Percentiles rank a stretch among this genome's conserved stretches.
These are phyloP conservation scores for Anguilla rostrata DNA, from an alignment of 2,113 vertebrate genomes.

Conservation along the genomic window DNA sequence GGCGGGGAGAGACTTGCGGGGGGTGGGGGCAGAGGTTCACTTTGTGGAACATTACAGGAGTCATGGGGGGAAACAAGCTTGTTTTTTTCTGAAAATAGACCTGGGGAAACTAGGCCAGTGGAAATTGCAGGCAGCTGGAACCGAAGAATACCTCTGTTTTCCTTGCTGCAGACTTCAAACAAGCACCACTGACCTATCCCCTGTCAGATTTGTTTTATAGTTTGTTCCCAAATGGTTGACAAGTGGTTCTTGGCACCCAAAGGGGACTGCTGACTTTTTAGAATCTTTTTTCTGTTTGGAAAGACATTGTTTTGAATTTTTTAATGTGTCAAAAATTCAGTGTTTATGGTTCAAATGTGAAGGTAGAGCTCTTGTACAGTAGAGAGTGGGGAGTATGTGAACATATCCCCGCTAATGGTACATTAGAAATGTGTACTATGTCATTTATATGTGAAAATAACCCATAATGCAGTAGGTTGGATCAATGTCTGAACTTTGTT, in stretches of 20 bases:
- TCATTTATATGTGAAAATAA: background rate
- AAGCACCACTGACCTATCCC: background rate
- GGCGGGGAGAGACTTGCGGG: background rate
- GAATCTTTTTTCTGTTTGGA: background rate
- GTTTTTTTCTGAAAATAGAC: conserved; percentile 21
- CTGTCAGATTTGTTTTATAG: background rate
- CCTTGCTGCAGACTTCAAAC: background rate
- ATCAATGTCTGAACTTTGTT: background rate
- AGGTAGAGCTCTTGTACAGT: background rate
- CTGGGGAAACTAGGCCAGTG: conserved; percentile 12
- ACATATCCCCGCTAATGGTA: background rate
- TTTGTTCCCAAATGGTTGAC: background rate
- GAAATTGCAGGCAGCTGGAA: conserved; percentile 7
- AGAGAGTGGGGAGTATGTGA: background rate
- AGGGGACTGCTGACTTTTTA: background rate
- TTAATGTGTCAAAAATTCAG: background rate
- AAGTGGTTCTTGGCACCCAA: background rate
- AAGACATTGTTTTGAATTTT: background rate
- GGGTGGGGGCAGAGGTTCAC: background rate
- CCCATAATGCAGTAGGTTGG: background rate
- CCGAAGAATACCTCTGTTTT: background rate
- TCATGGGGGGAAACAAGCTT: background rate
- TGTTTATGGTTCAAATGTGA: background rate
- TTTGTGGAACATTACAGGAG: background rate
- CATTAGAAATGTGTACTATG: background rate